Evolutionary conservation across 1,140 invertebrate species (phyloP), one percentile per base, ranked within the genome.

Genomic region (Sinonovacula constricta): DNA sequence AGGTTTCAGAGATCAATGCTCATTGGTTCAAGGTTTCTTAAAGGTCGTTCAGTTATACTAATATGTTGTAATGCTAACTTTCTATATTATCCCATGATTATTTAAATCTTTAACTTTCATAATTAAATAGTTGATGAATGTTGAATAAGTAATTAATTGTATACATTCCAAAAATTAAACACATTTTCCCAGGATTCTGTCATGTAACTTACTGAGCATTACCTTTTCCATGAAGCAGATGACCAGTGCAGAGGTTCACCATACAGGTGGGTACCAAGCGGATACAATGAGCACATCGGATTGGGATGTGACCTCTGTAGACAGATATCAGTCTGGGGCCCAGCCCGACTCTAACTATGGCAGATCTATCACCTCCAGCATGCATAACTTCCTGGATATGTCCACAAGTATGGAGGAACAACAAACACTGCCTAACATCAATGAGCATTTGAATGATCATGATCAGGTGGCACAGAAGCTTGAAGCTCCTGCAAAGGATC

Each of bases 321-420:
- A 76, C 49, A 76, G 63, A 33, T 76, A 39, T 36, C 33, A 63
- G 45, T 30, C 57, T 26, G 53, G 36, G 10, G 22, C 45, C 22
- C 34, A 67, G 51, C 67, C 72, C 34, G n/a, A n/a, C n/a, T n/a
- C n/a, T n/a, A n/a, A n/a, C n/a, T n/a, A n/a, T n/a, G n/a, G n/a
- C n/a, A n/a, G n/a, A n/a, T n/a, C n/a, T n/a, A 28, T 67, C 4
- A 45, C 70, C n/a, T 76, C 72, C 31, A 76, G 72, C 34, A 76
- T 76, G 72, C 62, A 76, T 33, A 76, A 76, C 30, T 76, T 39
- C 53, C 31, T 65, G 7, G 71, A 75, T 36, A 51, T 70, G 24
- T 76, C 72, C 3, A 45, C 26, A 18, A 67, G 62, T 56, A 24
- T 67, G 49, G 72, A 76, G 28, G 59, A 66, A 62, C 62, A 67